phyloP scores from a whole-genome alignment of 2,888 invertebrate genomes.

The Drosophila nr. medialis region DNA sequence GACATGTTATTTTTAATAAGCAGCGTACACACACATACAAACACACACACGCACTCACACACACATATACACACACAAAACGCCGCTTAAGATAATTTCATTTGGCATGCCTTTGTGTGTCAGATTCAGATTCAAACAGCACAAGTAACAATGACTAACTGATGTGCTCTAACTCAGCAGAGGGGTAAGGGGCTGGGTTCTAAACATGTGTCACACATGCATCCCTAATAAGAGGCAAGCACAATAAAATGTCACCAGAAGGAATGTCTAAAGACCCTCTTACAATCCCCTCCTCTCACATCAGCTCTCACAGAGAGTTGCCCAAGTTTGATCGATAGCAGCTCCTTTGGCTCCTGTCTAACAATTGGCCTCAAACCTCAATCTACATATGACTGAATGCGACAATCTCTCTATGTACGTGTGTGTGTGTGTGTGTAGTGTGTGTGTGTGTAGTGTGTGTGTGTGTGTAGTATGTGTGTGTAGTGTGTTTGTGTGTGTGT shows the following conservation, averaged over 20 bases:
- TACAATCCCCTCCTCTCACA: constrained; percentile 5
- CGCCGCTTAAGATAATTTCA: constrained; percentile 59
- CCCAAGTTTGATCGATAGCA: constrained; percentile 75
- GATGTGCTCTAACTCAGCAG: constrained; percentile 40
- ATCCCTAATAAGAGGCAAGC: constrained; percentile 52
- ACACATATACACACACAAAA: constrained; percentile 13
- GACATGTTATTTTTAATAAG: constrained; percentile 78
- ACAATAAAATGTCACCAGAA: constrained; percentile 67
- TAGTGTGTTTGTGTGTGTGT: constrained; percentile 16
- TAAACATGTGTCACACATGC: constrained; percentile 70
- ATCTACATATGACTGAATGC: constrained; percentile 27
- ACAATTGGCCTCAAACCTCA: constrained; percentile 15
- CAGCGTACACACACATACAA: constrained; percentile 19
- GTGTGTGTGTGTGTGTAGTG: constrained; percentile 1
- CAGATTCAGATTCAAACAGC: constrained; percentile 27
- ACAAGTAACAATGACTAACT: constrained; percentile 46
- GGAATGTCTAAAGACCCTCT: constrained; percentile 38
- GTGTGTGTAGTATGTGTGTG: constrained; percentile 9
- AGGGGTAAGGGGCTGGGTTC: not conserved
- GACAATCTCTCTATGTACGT: constrained; percentile 9
- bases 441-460: constrained; percentile 8
- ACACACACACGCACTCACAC: not conserved
- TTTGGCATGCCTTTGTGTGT: constrained; percentile 49
- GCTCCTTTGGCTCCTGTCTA: constrained; percentile 36
- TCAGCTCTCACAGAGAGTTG: constrained; percentile 13